These are phyloP conservation scores for Tribolium madens DNA, from an alignment of 1,140 invertebrate genomes.

Conservation along the genomic window DNA sequence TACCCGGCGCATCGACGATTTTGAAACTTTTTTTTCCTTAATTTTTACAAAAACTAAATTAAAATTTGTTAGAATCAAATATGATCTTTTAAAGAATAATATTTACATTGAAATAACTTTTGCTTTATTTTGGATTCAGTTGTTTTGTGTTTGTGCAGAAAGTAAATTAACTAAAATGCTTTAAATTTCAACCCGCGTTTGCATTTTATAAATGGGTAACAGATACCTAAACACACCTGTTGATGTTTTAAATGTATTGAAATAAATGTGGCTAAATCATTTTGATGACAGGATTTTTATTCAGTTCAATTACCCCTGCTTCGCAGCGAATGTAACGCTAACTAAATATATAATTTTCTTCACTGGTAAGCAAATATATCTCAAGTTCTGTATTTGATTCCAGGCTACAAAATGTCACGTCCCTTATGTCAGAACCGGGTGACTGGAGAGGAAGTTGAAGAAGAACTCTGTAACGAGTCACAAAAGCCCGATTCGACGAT, in stretches of 20 bases:
- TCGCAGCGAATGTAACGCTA: not conserved
- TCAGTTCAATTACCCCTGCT: not conserved
- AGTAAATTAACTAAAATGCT: too few relatives aligned
- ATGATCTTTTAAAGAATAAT: too few relatives aligned
- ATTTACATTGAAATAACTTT: too few relatives aligned
- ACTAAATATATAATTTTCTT: not conserved
- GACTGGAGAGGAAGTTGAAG: constrained; percentile 79
- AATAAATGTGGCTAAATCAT: not conserved
- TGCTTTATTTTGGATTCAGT: too few relatives aligned
- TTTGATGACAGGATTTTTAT: not conserved
- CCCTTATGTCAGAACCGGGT: constrained; percentile 81
- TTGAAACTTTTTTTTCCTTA: not conserved
- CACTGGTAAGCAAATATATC: constrained; percentile 1
- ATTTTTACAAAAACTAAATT: too few relatives aligned
- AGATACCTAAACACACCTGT: too few relatives aligned
- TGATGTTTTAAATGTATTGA: too few relatives aligned
- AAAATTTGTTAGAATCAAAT: too few relatives aligned
- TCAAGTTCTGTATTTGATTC: constrained; percentile 27
- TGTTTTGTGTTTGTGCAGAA: too few relatives aligned
- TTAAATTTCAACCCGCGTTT: too few relatives aligned
- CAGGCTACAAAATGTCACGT: constrained; percentile 88
- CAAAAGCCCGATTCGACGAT: constrained; percentile 81
- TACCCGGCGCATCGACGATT: constrained; percentile 26
- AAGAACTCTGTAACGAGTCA: constrained; percentile 81
- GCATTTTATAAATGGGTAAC: too few relatives aligned